Conservation (phyloP, 2,113 vertebrate genomes). For the Poecilia latipinna region DNA sequence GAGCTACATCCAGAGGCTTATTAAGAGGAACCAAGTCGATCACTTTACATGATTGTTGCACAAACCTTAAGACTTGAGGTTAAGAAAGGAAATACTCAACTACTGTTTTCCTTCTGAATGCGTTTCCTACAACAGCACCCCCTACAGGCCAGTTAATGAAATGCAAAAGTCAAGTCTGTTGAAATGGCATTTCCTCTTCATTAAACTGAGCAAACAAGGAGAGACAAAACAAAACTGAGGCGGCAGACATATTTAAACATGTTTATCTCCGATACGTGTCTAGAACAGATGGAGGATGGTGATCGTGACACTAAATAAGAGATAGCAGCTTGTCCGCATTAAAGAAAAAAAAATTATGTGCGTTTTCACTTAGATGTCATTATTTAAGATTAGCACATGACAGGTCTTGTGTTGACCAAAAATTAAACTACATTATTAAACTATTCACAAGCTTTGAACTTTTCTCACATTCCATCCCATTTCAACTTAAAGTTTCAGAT, state of each 20-base stretch:
- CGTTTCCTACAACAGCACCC: background rate
- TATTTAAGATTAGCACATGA: background rate
- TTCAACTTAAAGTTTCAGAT: background rate
- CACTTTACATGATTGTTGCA: background rate
- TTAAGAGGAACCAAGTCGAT: constrained; percentile 7
- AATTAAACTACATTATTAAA: background rate
- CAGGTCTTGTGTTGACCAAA: background rate
- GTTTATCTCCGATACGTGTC: no score
- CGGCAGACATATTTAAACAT: no score
- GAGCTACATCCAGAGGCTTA: constrained; percentile 3
- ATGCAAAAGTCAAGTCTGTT: background rate
- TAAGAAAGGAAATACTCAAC: background rate
- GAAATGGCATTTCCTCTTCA: background rate
- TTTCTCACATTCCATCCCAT: no score
- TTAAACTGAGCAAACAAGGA: background rate
- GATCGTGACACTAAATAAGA: background rate
- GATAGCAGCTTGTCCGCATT: no score
- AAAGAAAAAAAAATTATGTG: no score
- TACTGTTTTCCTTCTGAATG: no score
- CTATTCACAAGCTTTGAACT: background rate
- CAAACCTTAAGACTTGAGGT: background rate
- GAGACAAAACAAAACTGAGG: background rate
- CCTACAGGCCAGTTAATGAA: background rate
- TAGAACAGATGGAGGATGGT: no score
- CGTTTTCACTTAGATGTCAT: background rate